Evolutionary conservation across 2,888 invertebrate species (phyloP), one percentile per base, ranked within the genome.

Genomic region (Nymphalis urticae): DNA sequence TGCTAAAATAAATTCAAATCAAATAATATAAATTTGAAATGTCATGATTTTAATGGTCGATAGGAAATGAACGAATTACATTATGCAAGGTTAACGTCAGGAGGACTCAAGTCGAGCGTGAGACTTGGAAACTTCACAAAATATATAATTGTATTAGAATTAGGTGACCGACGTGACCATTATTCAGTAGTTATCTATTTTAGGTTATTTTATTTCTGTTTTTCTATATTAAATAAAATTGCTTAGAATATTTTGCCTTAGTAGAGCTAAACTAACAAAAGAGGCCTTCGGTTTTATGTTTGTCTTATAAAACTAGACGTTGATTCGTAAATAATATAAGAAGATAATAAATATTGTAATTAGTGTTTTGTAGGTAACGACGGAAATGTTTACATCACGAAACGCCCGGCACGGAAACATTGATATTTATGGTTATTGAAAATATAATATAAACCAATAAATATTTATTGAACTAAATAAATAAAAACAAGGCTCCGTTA

Each of bases 121-220:
- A 58, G 13, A 42, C 36, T 42, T 8, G 36, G 42, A 42, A 32
- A 56, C 32, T 19, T 19, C 42, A 10, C 36, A 58, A 58, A 54
- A 36, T 17, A 16, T 42, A 58, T 58, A 58, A 58, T 58, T 19
- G 42, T 16, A 27, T 1, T 51, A 19, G 51, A 62, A 51, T 32
- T 51, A 36, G 51, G 51, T 62, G n/a, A 62, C 36, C 32, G 62
- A 62, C 51, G 51, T 62, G 62, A 48, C 51, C 19, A 51, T 48
- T 50, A 24, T 51, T n/a, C 19, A 17, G 21, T 47, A 19, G 42
- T 24, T 51, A 6, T 19, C 8, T 36, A 5, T 24, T 62, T 56
- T 2, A 32, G 17, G 10, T 17, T 27, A 56, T 13, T 56, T 32
- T 10, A 24, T 16, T 27, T 54, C 1, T 13, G 32, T 24, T 54